phyloP scores from a whole-genome alignment of 1,140 invertebrate species.

The Pentalonia nigronervosa region DNA sequence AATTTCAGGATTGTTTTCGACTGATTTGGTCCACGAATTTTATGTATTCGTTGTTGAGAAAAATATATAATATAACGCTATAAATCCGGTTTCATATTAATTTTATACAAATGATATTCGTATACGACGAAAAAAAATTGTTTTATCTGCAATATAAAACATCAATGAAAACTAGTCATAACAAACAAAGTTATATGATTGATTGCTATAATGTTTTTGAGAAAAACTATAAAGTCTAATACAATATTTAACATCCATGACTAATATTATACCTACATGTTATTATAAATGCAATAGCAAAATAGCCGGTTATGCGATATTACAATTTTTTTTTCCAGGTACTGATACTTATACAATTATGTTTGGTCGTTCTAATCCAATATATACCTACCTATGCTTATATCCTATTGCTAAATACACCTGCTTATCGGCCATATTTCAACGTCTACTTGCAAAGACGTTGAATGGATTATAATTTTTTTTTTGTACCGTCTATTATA shows the following conservation, averaged over 20 bases:
- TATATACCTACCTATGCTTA: background rate
- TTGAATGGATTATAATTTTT: conserved; percentile 23
- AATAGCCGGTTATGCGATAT: background rate
- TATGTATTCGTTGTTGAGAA: background rate
- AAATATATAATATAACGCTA: background rate
- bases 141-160: background rate
- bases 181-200: background rate
- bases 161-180: background rate
- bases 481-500: background rate
- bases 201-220: background rate
- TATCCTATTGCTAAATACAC: conserved; percentile 8
- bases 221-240: background rate
- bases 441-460: background rate
- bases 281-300: background rate
- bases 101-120: background rate
- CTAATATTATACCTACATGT: background rate
- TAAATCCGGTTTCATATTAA: background rate
- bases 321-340: background rate
- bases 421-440: conserved; percentile 5
- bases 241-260: background rate
- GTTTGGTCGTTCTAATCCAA: background rate
- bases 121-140: background rate
- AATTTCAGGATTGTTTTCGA: background rate
- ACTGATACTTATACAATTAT: background rate
- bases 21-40: background rate